Percentiles rank a stretch among this genome's conserved stretches.
Evolutionary conservation across 2,888 invertebrate genomes (phyloP).

Genomic region (Ornithoptera priamus): DNA sequence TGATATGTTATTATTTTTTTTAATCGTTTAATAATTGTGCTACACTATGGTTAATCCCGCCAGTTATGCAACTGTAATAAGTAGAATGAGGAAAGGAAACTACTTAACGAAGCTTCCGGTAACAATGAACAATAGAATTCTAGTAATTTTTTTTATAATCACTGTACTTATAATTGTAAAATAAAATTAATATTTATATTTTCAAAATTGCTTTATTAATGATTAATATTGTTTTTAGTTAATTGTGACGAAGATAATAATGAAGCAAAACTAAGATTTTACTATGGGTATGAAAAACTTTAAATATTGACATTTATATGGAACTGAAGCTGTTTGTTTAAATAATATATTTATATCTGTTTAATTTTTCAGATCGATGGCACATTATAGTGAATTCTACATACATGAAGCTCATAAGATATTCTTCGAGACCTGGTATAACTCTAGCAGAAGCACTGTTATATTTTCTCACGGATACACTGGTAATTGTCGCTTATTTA

Average conservation of each 20-base stretch:
- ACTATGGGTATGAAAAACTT: conserved; percentile 36
- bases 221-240: conserved; percentile 40
- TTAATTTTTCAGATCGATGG: conserved; percentile 50
- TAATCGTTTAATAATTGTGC: too few relatives aligned
- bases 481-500: conserved; percentile 43
- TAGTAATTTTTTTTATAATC: too few relatives aligned
- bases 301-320: not conserved
- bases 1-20: too few relatives aligned
- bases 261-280: conserved; percentile 49
- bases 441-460: conserved; percentile 47
- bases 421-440: conserved; percentile 54
- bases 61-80: too few relatives aligned
- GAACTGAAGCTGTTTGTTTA: not conserved
- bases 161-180: too few relatives aligned
- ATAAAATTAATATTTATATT: too few relatives aligned
- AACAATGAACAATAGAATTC: too few relatives aligned
- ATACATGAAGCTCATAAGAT: conserved; percentile 49
- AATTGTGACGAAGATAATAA: conserved; percentile 40
- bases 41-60: too few relatives aligned
- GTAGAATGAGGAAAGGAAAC: too few relatives aligned
- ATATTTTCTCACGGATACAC: conserved; percentile 64
- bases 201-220: too few relatives aligned
- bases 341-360: not conserved
- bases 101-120: too few relatives aligned
- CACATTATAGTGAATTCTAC: conserved; percentile 56